Evolutionary conservation across 2,888 invertebrate genomes (phyloP).

Genomic region (Apodemia duryi): DNA sequence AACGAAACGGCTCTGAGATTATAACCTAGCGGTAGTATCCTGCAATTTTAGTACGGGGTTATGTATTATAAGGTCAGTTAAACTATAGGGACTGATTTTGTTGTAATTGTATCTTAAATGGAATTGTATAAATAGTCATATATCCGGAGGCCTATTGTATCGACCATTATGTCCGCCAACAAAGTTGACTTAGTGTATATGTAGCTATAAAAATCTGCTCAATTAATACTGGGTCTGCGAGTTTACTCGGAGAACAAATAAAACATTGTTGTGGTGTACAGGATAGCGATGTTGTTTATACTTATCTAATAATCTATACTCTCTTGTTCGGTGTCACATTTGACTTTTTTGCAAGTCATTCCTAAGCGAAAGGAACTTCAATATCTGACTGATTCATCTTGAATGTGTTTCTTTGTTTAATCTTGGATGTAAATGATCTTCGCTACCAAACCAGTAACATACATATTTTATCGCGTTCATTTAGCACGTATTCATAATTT

Average conservation of each 20-base stretch:
- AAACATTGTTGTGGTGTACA: conserved; percentile 43
- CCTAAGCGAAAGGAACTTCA: neutral
- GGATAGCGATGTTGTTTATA: conserved; percentile 39
- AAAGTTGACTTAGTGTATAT: conserved; percentile 70
- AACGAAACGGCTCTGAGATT: conserved; percentile 61
- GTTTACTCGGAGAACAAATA: conserved; percentile 58
- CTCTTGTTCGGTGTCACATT: neutral
- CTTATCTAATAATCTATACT: conserved; percentile 1
- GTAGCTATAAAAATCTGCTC: conserved; percentile 72
- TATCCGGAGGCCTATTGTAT: conserved; percentile 66
- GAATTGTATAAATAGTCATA: conserved; percentile 69
- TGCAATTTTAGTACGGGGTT: conserved; percentile 70
- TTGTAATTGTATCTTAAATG: conserved; percentile 70
- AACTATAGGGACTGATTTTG: conserved; percentile 71
- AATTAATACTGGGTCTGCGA: conserved; percentile 57
- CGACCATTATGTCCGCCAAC: conserved; percentile 60
- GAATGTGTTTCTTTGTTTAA: too few species aligned
- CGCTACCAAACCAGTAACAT: too few species aligned
- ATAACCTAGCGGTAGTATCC: conserved; percentile 60
- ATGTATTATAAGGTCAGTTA: conserved; percentile 69
- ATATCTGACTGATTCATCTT: too few species aligned
- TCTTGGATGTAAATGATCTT: too few species aligned
- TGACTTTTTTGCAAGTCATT: conserved; percentile 2
- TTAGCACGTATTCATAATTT: too few species aligned
- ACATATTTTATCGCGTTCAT: too few species aligned